These are phyloP conservation scores for Valencia hispanica DNA, from an alignment of 2,797 vertebrate species.

Conservation along the genomic window DNA sequence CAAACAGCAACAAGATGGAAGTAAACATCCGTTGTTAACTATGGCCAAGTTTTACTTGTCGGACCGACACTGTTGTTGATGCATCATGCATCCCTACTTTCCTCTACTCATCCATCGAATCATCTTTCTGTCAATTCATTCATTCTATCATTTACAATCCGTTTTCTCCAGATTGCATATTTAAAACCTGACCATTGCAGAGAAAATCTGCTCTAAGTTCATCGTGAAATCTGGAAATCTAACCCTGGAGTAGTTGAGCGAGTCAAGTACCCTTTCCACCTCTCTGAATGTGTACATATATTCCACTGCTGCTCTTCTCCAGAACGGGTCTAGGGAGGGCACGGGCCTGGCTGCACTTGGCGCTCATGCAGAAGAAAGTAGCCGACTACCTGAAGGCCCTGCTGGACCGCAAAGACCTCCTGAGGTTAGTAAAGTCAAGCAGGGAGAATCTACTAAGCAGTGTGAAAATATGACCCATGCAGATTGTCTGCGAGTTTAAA, in stretches of 20 bases:
- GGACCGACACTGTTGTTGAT: too few relatives aligned
- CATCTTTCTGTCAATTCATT: too few relatives aligned
- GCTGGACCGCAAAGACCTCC: conserved; percentile 89
- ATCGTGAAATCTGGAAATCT: background rate
- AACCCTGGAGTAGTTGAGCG: background rate
- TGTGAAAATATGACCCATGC: too few relatives aligned
- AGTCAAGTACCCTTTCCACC: background rate
- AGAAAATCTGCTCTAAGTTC: background rate
- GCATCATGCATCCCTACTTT: too few relatives aligned
- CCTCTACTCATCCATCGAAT: background rate
- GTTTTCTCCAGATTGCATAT: too few relatives aligned
- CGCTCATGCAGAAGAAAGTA: conserved; percentile 98
- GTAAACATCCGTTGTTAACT: too few relatives aligned
- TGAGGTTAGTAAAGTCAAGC: conserved; percentile 80
- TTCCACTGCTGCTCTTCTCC: conserved; percentile 1
- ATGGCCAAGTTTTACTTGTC: too few relatives aligned
- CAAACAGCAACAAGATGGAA: too few relatives aligned
- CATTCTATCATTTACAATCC: too few relatives aligned
- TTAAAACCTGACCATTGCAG: too few relatives aligned
- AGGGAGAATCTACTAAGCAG: background rate
- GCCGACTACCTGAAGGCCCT: conserved; percentile 95
- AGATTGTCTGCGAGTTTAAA: background rate
- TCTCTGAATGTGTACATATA: background rate
- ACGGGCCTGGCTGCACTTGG: conserved; percentile 96
- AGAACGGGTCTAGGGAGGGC: conserved; percentile 93